Base-by-base conservation (phyloP, 2,888 invertebrate genomes). In the Chromoteleia sp. region DNA sequence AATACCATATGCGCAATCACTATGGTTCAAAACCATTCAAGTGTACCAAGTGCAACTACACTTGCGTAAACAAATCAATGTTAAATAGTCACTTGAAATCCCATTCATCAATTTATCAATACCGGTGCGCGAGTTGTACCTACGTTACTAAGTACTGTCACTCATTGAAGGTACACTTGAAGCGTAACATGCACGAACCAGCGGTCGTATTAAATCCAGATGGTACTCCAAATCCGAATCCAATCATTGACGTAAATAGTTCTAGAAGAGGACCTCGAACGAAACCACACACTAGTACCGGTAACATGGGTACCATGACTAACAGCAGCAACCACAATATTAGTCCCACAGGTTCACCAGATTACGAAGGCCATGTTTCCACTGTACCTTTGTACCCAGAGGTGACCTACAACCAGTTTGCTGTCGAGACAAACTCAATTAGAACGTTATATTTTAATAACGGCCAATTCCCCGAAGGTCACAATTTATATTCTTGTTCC, bases 21-120 rank as follows among this genome's bases (percentile, higher is more conserved):
- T 94, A 96, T 87, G 98, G 98, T 39, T 96, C 96, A 0, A 99
- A 99, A 90, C 99, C 99, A 0, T 99, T 97, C 93, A 96, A 97
- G 90, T 99, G 99, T 92, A 94, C 94, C 82, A 95, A 97, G 89
- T 99, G 99, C 91, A 93, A 94, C 14, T 98, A 98, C 88, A 94
- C 95, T 0, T 99, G 98, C 90, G 98, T 98, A n/a, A 99, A 98
- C 93, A 98, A 98, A 91, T 99, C 99, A 0, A 99, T 99, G 99
- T 93, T 99, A 68, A 99, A 98, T 92, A 98, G 98, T 0, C 99
- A 99, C 91, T 94, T 98, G 89, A 99, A 99, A 90, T 98, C 98
- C 0, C 99, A 99, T 92, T 97, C 97, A 0, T 96, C 95, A 84
- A 93, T 98, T 0, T 98, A 98, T 89, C 98, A 98, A 89, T 99